Evolutionary conservation across 64 coral and sea anemone species (phyloP), one percentile per base, ranked within the genome.

Genomic region (Orbicella faveolata): DNA sequence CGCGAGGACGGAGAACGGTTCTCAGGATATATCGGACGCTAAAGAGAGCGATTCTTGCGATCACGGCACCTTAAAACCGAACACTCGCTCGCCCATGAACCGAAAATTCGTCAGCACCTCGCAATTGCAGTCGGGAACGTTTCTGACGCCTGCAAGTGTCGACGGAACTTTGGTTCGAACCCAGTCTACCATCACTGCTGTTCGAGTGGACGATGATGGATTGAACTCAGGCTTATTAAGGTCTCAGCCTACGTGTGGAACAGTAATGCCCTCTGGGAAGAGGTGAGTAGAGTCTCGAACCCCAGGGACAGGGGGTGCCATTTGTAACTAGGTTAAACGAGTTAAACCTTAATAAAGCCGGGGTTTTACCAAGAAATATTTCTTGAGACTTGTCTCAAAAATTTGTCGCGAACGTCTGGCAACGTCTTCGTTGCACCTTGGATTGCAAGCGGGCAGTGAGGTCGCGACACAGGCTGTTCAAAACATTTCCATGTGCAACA

Each of bases 161-260:
- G 61, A 78, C 33, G 73, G 74, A 74, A 84, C 62, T 19, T 76
- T 79, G 30, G 36, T 74, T 78, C 91, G 95, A 17, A 70, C 95
- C 77, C 95, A 97, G 84, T 97, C 95, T 39, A 91, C 95, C 7
- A 91, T 97, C 44, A 91, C 92, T 35, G 95, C 95, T 25, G 87
- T 94, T 76, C 69, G 92, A 74, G 81, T 89, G 2, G 95, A 97
- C 30, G 95, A 97, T 78, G 95, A 97, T 84, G 87, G 81, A 82
- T 20, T 90, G 61, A 87, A 69, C 19, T 74, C 36, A 10, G 20
- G 34, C 36, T 54, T 94, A 36, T 63, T 81, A 25, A 85, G 91
- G 17, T 79, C 91, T 48, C 44, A 48, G 17, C 65, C 64, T 57
- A 93, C 81, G 0, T 75, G 82, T 25, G 88, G 93, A 75, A 81